Base-by-base conservation (phyloP, 2,797 vertebrate species). In the Huso huso region DNA sequence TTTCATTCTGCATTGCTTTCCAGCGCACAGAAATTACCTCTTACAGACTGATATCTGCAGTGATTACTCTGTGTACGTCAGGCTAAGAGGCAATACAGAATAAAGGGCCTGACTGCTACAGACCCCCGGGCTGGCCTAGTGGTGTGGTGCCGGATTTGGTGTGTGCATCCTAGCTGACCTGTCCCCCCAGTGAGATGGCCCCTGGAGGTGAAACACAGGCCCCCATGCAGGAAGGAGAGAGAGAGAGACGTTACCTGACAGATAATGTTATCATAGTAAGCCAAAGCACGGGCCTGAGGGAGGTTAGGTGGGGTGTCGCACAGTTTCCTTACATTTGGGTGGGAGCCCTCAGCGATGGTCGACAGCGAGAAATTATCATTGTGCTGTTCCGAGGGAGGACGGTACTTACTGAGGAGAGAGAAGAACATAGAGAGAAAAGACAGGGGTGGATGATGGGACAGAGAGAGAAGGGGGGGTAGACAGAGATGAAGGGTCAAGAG, bases 321-420 rank as follows among this genome's bases (percentile, higher is more conserved):
- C 81, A 88, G 86, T 89, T 88, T 94, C 93, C 96, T 98, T 98
- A 98, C 96, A 78, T 97, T 98, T 91, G 94, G 93, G 86, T 97
- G 95, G 81, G 96, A 99, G 90, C 95, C 96, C 90, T 97, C 95
- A 75, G 96, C 96, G 88, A 98, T 97, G 86, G 96, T 99, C 86
- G 96, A 99, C 76, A 99, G 92, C 78, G 96, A 99, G 89, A 99
- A 99, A 93, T 99, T 98, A 89, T 99, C 96, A 67, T 98, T 98
- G 94, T 97, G 96, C 78, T 95, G 93, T 88, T 98, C 96, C 69
- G 94, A 96, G 12, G 95, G 90, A 70, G 93, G 93, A 82, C 93
- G 92, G 90, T 95, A 96, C 91, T 95, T 97, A 94, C 88, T 87
- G 79, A 78, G 77, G 77, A 79, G 77, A 60, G 75, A 73, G 68